Percentiles rank a stretch among this genome's conserved stretches.
Evolutionary conservation across 2,797 vertebrate genomes (phyloP).

Genomic region (Smutsia gigantea): DNA sequence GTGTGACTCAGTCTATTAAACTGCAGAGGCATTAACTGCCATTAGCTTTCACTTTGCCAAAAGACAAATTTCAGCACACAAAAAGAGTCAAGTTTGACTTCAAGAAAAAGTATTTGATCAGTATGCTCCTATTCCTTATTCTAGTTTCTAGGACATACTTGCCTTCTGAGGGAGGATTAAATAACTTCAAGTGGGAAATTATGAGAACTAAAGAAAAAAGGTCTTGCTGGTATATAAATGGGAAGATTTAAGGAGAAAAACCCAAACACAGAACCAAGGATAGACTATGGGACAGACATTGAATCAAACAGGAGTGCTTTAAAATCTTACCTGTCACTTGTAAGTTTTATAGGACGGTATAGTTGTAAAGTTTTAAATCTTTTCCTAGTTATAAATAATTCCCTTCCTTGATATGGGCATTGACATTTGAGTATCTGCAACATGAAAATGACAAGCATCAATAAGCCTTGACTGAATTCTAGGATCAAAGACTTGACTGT

Average conservation of each 20-base stretch:
- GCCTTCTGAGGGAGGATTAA: slow-evolving; percentile 28
- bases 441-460: slow-evolving; percentile 27
- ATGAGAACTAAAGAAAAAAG: slow-evolving; percentile 45
- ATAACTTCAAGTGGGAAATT: slow-evolving; percentile 44
- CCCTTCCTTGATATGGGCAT: neutral
- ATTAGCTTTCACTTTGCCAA: slow-evolving; percentile 22
- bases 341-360: neutral
- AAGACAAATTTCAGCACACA: neutral
- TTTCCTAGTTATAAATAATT: slow-evolving; percentile 9
- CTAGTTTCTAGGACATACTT: slow-evolving; percentile 4
- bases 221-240: neutral
- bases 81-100: slow-evolving; percentile 33
- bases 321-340: neutral
- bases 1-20: neutral
- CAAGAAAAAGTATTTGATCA: neutral
- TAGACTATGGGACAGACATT: neutral
- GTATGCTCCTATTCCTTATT: neutral
- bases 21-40: neutral
- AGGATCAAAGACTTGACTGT: slow-evolving; percentile 46
- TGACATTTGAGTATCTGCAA: slow-evolving; percentile 35
- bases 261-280: neutral
- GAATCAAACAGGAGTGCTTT: neutral
- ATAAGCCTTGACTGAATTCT: neutral
- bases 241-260: neutral
- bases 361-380: slow-evolving; percentile 46